Conservation (phyloP, 2,888 invertebrate genomes). For the Byasa hedistus region DNA sequence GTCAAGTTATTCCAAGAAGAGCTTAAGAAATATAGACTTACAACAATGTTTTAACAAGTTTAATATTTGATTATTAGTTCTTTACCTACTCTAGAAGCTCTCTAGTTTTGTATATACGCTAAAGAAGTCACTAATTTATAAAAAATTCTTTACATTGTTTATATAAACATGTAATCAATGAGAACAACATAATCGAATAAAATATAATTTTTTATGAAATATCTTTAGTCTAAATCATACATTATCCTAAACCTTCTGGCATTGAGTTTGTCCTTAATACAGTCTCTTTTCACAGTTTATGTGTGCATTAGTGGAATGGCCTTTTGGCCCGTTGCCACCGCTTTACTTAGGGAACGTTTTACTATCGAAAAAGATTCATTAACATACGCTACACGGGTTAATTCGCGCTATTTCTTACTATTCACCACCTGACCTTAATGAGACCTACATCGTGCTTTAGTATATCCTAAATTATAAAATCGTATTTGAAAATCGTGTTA, state of each 20-base stretch:
- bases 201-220: neutral
- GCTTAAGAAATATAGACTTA: no score
- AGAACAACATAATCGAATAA: neutral
- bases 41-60: no score
- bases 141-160: neutral
- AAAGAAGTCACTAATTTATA: neutral
- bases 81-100: no score
- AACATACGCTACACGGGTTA: slow-evolving; percentile 33
- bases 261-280: slow-evolving; percentile 26
- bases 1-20: no score
- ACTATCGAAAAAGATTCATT: slow-evolving; percentile 33
- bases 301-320: slow-evolving; percentile 29
- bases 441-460: neutral
- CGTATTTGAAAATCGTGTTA: neutral
- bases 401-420: slow-evolving; percentile 32
- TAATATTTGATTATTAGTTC: no score
- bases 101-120: no score
- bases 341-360: slow-evolving; percentile 28
- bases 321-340: slow-evolving; percentile 27
- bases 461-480: slow-evolving; percentile 9
- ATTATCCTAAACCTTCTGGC: slow-evolving; percentile 23
- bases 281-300: slow-evolving; percentile 29
- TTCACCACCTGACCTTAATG: slow-evolving; percentile 31
- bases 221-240: neutral
- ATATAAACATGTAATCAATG: neutral